Percentiles rank a stretch among this genome's conserved stretches.
Evolutionary conservation across 2,888 invertebrate genomes (phyloP).

Genomic region (Laothoe populi): DNA sequence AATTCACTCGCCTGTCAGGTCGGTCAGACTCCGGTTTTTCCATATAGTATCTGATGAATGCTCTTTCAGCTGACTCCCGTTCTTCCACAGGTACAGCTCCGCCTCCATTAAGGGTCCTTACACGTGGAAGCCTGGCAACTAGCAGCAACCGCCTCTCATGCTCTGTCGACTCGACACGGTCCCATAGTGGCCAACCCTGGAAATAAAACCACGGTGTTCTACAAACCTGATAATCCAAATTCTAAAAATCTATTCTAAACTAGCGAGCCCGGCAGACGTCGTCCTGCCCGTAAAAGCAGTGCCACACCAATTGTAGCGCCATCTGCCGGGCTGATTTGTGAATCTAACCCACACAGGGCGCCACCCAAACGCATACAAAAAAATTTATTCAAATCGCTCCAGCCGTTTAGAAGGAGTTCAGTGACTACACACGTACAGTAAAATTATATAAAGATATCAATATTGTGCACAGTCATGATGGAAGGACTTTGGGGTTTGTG

Average conservation of each 20-base stretch:
- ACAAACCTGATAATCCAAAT: neutral
- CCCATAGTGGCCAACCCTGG: slow-evolving; percentile 90
- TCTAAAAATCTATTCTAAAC: neutral
- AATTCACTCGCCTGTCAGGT: slow-evolving; percentile 87
- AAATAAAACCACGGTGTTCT: slow-evolving; percentile 43
- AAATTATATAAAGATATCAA: too few relatives aligned
- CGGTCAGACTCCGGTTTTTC: slow-evolving; percentile 93
- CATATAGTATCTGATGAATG: slow-evolving; percentile 96
- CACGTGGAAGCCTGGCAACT: slow-evolving; percentile 94
- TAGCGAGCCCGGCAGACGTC: too few relatives aligned
- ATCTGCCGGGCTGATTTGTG: too few relatives aligned
- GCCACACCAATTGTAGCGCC: too few relatives aligned
- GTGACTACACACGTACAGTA: too few relatives aligned
- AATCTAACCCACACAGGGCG: too few relatives aligned
- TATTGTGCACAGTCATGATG: too few relatives aligned
- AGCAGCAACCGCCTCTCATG: slow-evolving; percentile 94
- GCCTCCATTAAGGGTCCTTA: slow-evolving; percentile 95
- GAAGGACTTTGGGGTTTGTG: too few relatives aligned
- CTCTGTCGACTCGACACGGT: slow-evolving; percentile 92
- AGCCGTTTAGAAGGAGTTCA: too few relatives aligned
- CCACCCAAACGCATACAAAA: too few relatives aligned
- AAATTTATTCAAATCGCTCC: too few relatives aligned
- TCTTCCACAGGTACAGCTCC: slow-evolving; percentile 93
- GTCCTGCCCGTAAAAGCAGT: too few relatives aligned
- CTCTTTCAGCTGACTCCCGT: slow-evolving; percentile 95